A percentile compares a stretch with the other conserved stretches of the same genome.
Conservation (phyloP, 2,888 invertebrate genomes). For the Diadegma fenestrale region DNA sequence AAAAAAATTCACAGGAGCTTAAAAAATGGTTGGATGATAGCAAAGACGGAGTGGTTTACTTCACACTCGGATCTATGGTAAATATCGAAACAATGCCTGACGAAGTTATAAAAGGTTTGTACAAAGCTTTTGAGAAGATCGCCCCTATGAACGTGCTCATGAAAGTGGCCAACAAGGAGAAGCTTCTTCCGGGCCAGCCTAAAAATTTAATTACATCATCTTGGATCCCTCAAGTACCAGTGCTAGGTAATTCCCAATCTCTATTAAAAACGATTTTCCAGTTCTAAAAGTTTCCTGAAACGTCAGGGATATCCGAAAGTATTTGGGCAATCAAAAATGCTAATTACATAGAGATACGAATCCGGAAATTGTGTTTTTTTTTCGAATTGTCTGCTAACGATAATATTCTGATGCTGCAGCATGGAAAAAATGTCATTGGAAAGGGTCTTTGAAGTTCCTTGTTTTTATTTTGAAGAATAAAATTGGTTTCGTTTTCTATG, state of each 20-base stretch:
- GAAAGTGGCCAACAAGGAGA: constrained; percentile 71
- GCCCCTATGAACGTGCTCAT: constrained; percentile 70
- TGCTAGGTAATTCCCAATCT: constrained; percentile 70
- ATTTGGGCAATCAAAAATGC: neutral
- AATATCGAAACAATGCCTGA: constrained; percentile 73
- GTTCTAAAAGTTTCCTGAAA: neutral
- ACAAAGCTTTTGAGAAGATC: constrained; percentile 67
- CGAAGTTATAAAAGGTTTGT: constrained; percentile 71
- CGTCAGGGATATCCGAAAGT: neutral
- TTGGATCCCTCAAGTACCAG: constrained; percentile 77
- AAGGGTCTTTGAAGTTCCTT: neutral
- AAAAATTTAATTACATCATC: constrained; percentile 71
- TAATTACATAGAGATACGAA: neutral
- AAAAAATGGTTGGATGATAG: constrained; percentile 74
- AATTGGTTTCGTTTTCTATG: neutral
- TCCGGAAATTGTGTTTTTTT: neutral
- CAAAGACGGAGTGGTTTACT: constrained; percentile 72
- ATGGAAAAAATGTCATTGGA: neutral
- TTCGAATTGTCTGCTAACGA: neutral
- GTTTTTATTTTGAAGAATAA: neutral
- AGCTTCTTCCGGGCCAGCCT: constrained; percentile 71
- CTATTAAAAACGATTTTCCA: neutral
- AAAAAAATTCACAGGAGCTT: constrained; percentile 67
- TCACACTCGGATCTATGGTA: constrained; percentile 75
- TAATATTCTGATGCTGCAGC: neutral